Base-by-base conservation (phyloP, 2,888 invertebrate genomes). In the Onchidella celtica region DNA sequence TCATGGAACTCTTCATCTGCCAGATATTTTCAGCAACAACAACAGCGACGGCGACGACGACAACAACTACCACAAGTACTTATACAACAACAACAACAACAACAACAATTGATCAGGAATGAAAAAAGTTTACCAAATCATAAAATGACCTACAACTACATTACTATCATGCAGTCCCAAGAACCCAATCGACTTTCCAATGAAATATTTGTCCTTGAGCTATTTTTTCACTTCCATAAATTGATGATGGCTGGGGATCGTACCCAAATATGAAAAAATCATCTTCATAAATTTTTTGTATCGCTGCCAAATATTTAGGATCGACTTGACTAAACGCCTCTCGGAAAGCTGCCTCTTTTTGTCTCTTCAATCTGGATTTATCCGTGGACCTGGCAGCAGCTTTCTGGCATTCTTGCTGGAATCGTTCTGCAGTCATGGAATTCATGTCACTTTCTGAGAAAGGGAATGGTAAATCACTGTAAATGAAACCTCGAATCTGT, bases 401-500 rank as follows among this genome's bases (percentile, higher is more conserved):
- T 0, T 57, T 21, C 29, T 29, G 24, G 47, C 80, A 80, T 1
- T 68, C 59, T n/a, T 66, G 21, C 27, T 65, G 68, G 69, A 78
- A 84, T 21, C 24, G 57, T 3, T 36, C 27, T 3, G 74, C 57
- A 2, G 68, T 36, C 59, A 82, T 61, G 32, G 11, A n/a, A 21
- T 74, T 69, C 27, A 82, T 63, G 40, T 78, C 63, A 9, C 61
- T 70, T 11, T 29, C 4, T 29, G 40, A 24, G 59, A 75, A 85
- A 0, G 84, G 84, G 36, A 76, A 83, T 2, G 9, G 40, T 38
- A 79, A 72, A 1, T 32, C n/a, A n/a, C 79, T 74, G 38, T 79
- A 70, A 3, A 85, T 61, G 3, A 85, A 27, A 0, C 84, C 84
- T 3, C 84, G 84, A 59, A 85, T 81, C 36, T 85, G 84, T 2